A percentile compares a stretch with the other conserved stretches of the same genome.
phyloP scores from a whole-genome alignment of 2,113 vertebrate genomes.

The Cyprinodon brontotheroides region DNA sequence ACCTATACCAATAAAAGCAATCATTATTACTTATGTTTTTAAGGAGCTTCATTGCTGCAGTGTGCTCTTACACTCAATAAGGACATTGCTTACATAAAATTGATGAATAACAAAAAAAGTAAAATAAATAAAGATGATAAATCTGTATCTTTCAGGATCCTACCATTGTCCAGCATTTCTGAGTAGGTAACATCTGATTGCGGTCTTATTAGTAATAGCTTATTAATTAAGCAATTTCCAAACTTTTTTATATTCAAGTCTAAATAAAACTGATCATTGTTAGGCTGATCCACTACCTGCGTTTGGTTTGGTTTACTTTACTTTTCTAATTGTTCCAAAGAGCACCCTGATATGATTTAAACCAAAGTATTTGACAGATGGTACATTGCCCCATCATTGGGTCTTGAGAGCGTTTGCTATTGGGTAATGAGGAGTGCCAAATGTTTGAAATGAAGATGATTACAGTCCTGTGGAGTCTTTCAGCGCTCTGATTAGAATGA shows the following conservation, averaged over 20 bases:
- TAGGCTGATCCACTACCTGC: background rate
- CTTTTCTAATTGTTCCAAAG: constrained; percentile 47
- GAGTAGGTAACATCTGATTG: too few species aligned
- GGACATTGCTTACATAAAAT: too few species aligned
- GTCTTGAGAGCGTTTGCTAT: constrained; percentile 52
- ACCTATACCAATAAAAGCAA: too few species aligned
- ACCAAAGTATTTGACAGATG: constrained; percentile 67
- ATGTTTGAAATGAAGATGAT: constrained; percentile 60
- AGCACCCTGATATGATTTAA: constrained; percentile 50
- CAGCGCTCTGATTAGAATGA: constrained; percentile 45
- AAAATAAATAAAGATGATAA: too few species aligned
- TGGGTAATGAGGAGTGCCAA: constrained; percentile 48
- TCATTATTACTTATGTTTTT: too few species aligned
- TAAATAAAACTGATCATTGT: background rate
- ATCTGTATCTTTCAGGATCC: too few species aligned
- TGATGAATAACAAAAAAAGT: too few species aligned
- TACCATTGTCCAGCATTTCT: too few species aligned
- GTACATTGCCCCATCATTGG: constrained; percentile 48
- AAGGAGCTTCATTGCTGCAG: too few species aligned
- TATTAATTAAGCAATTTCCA: too few species aligned
- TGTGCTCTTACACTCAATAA: too few species aligned
- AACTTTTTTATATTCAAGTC: background rate
- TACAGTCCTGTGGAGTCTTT: constrained; percentile 43
- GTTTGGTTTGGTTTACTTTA: constrained; percentile 4
- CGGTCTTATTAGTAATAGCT: too few species aligned